Percentiles rank a stretch among this genome's conserved stretches.
Evolutionary conservation across 2,113 vertebrate species (phyloP).

Genomic region (Melanotaenia duboulayi): DNA sequence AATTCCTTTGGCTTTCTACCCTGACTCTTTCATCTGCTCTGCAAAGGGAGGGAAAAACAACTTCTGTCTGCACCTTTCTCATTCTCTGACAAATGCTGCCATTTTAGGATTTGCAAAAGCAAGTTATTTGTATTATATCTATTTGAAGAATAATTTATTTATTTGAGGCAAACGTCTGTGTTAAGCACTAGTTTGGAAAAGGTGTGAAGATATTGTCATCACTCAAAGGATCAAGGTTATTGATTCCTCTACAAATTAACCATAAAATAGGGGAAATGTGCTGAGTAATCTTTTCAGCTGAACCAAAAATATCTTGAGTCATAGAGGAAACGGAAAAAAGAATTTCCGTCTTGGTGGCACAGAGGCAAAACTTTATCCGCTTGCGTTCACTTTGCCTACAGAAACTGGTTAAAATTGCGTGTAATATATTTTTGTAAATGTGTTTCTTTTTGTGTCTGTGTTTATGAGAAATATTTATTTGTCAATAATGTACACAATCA

Average conservation of each 20-base stretch:
- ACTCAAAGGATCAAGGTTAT: not conserved
- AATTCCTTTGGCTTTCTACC: conserved; percentile 74
- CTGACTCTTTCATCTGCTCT: conserved; percentile 63
- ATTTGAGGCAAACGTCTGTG: not conserved
- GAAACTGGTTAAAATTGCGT: too few relatives aligned
- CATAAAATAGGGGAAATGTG: conserved; percentile 1
- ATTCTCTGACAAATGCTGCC: not conserved
- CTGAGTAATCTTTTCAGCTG: not conserved
- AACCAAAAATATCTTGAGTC: conserved; percentile 13
- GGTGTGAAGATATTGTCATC: too few relatives aligned
- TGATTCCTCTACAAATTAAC: not conserved
- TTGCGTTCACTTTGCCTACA: too few relatives aligned
- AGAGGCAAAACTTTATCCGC: not conserved
- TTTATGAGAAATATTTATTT: not conserved
- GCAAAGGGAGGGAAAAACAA: conserved; percentile 24
- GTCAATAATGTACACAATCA: not conserved
- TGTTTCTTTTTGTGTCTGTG: not conserved
- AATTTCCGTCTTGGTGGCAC: not conserved
- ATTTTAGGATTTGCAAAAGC: not conserved
- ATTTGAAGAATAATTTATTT: not conserved
- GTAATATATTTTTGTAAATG: too few relatives aligned
- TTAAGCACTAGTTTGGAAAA: too few relatives aligned
- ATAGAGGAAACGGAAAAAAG: not conserved
- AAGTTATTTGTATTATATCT: not conserved
- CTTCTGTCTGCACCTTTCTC: not conserved